phyloP scores from a whole-genome alignment of 1,140 invertebrate species.

The Ceratina calcarata region DNA sequence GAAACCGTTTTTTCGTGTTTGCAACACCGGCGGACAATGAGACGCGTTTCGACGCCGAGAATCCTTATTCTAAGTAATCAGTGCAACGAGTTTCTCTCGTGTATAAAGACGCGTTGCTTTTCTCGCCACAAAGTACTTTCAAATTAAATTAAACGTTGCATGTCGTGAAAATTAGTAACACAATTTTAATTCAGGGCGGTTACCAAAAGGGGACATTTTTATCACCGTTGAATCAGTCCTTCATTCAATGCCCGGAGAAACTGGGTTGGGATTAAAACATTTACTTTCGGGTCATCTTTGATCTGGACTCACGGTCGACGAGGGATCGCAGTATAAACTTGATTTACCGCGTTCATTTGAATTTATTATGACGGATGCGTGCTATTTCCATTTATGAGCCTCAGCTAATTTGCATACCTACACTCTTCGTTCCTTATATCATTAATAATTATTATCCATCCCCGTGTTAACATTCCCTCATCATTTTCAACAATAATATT shows the following conservation, averaged over 20 bases:
- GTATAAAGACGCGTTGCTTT: neutral
- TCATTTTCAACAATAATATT: too few relatives aligned
- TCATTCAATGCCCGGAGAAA: neutral
- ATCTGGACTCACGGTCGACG: neutral
- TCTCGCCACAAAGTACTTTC: neutral
- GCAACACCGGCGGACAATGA: constrained; percentile 45
- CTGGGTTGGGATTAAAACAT: constrained; percentile 13
- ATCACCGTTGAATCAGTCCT: neutral
- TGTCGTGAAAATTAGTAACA: neutral
- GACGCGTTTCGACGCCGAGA: constrained; percentile 43
- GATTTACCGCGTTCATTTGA: neutral
- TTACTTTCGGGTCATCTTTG: constrained; percentile 5
- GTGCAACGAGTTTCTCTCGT: constrained; percentile 15
- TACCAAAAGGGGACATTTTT: neutral
- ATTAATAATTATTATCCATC: too few relatives aligned
- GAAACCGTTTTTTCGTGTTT: constrained; percentile 73
- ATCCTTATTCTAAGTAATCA: neutral
- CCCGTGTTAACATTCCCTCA: too few relatives aligned
- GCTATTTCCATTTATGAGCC: neutral
- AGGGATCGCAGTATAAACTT: neutral
- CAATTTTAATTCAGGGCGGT: neutral
- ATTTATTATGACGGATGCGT: neutral
- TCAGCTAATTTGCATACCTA: neutral
- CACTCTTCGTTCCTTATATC: neutral
- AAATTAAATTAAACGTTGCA: neutral